Evolutionary conservation across 1,140 invertebrate species (phyloP), one percentile per base, ranked within the genome.

Genomic region (Caerostris extrusa): DNA sequence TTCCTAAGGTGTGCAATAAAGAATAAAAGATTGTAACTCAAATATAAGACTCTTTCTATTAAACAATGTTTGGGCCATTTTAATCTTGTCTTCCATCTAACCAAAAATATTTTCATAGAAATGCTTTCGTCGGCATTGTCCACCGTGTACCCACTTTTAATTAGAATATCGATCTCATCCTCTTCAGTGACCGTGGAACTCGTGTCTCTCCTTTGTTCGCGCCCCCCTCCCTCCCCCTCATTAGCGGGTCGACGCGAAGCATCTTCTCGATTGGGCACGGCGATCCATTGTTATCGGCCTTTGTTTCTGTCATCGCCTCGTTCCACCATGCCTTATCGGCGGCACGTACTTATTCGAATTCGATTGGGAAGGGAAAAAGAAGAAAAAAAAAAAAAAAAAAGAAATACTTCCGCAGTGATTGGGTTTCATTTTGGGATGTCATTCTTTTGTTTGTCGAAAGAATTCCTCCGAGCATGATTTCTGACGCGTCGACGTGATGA

Each of bases 201-300:
- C 34, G 71, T 53, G 71, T 77, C 71, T 71, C 67, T 14, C 50
- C 71, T 77, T 77, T 77, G 50, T 77, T 7, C 14, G 53, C 71
- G 3, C 34, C 34, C 71, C 53, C 71, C 71, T 3, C 34, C 34
- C 71, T 50, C 71, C 50, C 71, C 50, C 50, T 77, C 71, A 77
- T 77, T 77, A 77, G 71, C 71, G 53, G 53, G 34, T 50, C 71
- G 71, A 77, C 53, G 53, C 71, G 71, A 77, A 77, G 12, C 50
- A 77, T 77, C 34, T 10, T 34, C 61, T n/a, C 53, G 34, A 77
- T 77, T 77, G 8, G 19, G 71, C 8, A 77, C 12, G 17, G 67
- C 17, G 67, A n/a, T 50, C 71, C 71, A 77, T 77, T 77, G 71
- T 77, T 77, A 77, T 53, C 71, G 8, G 71, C 50, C 71, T 77